Evolutionary conservation across 2,797 vertebrate genomes (phyloP).

Genomic region (Ctenopoma multispine): DNA sequence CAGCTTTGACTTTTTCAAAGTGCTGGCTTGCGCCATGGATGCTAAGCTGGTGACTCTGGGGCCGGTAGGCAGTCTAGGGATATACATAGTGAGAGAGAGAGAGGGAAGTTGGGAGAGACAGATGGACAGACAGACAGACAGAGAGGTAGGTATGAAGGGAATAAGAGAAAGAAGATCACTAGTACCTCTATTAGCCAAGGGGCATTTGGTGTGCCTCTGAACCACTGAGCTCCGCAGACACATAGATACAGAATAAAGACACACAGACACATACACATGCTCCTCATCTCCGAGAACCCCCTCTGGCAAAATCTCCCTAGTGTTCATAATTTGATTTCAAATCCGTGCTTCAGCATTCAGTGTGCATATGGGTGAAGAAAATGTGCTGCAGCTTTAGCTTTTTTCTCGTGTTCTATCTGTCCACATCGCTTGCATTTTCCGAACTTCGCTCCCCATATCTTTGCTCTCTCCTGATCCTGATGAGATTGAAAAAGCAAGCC

Average conservation of each 20-base stretch:
- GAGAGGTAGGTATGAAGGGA: slow-evolving; percentile 35
- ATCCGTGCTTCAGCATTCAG: slow-evolving; percentile 60
- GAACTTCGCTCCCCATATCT: slow-evolving; percentile 32
- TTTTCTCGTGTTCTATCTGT: slow-evolving; percentile 34
- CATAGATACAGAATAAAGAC: slow-evolving; percentile 20
- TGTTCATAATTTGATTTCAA: slow-evolving; percentile 78
- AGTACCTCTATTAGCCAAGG: slow-evolving; percentile 56
- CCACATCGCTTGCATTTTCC: slow-evolving; percentile 33
- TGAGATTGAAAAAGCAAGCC: slow-evolving; percentile 58
- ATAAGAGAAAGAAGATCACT: slow-evolving; percentile 50
- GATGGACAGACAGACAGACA: slow-evolving; percentile 17
- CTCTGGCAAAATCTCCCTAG: slow-evolving; percentile 66
- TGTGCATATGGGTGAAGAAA: slow-evolving; percentile 52
- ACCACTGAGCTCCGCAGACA: slow-evolving; percentile 37
- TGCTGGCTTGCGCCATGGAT: slow-evolving; percentile 65
- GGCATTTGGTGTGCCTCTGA: slow-evolving; percentile 50
- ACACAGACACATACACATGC: slow-evolving; percentile 25
- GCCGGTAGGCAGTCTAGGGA: slow-evolving; percentile 56
- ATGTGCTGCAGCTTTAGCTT: slow-evolving; percentile 30
- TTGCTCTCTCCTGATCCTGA: slow-evolving; percentile 45
- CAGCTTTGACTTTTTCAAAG: slow-evolving; percentile 80
- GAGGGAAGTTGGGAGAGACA: slow-evolving; percentile 10
- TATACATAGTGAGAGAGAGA: slow-evolving; percentile 39
- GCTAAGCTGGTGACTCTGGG: slow-evolving; percentile 66
- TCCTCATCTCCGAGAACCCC: slow-evolving; percentile 49